Conservation (phyloP, 2,888 invertebrate species). For the Neelides folsomi region DNA sequence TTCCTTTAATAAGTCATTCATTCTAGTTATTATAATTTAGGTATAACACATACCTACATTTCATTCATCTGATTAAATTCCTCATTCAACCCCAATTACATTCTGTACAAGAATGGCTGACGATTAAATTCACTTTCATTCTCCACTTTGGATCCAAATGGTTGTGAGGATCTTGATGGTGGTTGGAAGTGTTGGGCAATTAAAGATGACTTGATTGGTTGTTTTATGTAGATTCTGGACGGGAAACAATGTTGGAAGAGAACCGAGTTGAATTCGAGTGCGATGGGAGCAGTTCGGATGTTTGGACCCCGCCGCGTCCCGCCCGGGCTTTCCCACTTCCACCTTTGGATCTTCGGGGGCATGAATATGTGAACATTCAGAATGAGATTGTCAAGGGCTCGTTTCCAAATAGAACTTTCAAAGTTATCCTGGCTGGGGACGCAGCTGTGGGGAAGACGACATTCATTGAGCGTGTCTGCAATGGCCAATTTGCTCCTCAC, state of each 20-base stretch:
- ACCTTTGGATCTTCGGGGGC: neutral
- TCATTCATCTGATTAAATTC: too few species aligned
- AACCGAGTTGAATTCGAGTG: constrained; percentile 25
- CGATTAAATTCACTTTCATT: too few species aligned
- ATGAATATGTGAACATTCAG: neutral
- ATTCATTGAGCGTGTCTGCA: constrained; percentile 47
- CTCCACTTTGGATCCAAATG: too few species aligned
- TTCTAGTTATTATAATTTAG: too few species aligned
- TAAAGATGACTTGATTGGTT: neutral
- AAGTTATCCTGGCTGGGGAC: constrained; percentile 49
- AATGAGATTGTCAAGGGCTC: neutral
- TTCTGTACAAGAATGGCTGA: too few species aligned
- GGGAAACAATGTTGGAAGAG: constrained; percentile 29
- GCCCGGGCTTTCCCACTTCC: neutral
- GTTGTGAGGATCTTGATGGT: too few species aligned
- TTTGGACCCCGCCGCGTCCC: constrained; percentile 13
- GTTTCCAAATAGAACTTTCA: constrained; percentile 46
- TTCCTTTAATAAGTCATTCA: too few species aligned
- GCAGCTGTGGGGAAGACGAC: constrained; percentile 50
- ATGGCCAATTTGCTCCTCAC: constrained; percentile 44
- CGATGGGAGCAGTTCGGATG: constrained; percentile 25
- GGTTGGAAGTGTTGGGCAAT: too few species aligned
- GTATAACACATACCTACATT: too few species aligned
- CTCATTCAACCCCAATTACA: too few species aligned
- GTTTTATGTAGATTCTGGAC: constrained; percentile 22